Base-by-base conservation (phyloP, 2,888 invertebrate species). In the Synanthedon vespiformis region DNA sequence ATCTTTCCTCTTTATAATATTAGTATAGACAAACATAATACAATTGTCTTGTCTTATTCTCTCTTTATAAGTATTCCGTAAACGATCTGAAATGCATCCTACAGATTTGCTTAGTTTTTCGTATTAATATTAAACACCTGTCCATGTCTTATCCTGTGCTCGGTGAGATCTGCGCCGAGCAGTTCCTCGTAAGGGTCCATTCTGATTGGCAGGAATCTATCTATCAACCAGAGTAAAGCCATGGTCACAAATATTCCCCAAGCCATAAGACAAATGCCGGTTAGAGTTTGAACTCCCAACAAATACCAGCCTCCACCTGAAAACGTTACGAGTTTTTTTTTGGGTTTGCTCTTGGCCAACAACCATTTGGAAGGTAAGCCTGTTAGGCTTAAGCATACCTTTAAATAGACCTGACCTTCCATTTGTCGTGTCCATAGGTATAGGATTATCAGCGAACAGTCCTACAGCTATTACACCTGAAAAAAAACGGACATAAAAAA, bases 381-480 rank as follows among this genome's bases (percentile, higher is more conserved):
- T n/a, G n/a, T n/a, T n/a, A n/a, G n/a, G n/a, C n/a, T n/a, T n/a
- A n/a, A n/a, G n/a, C n/a, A n/a, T 34, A 34, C 92, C 94, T 88
- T 94, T 93, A 56, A 94, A 90, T 1, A 94, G 70, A 12, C 94
- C 95, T 18, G 89, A 90, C 62, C 94, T 88, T 11, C 94, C 94
- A 53, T 89, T 90, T 0, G 96, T 97, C 0, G 96, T 94, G 48
- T 91, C 89, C 72, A 96, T 87, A 0, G 96, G 94, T 53, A 90
- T 80, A 0, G 97, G 96, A 72, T 95, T 91, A 54, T 95, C 93
- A 10, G 96, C 96, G 70, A 97, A 97, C 0, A 97, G 82, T 0
- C 97, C 97, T 1, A 97, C 95, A 0, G 96, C 94, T 13, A 96
- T 55, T 16, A 96, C 92, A 10, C 97, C 95, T 95, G 89, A 75